Evolutionary conservation across 2,113 vertebrate genomes (phyloP).

Genomic region (Polypterus senegalus): DNA sequence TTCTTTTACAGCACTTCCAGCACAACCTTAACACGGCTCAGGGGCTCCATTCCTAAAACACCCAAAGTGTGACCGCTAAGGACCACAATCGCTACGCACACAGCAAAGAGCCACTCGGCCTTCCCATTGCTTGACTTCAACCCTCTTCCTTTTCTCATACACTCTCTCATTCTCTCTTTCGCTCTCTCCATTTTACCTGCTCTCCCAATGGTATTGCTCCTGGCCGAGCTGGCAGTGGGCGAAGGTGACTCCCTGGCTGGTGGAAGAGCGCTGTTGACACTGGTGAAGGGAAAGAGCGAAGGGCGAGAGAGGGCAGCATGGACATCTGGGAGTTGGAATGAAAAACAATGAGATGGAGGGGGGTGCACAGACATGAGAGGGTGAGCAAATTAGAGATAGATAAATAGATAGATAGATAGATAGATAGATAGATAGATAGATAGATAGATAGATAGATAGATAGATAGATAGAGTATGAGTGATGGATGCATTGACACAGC

Average conservation of each 20-base stretch:
- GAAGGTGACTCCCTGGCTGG: neutral
- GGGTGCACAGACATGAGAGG: neutral
- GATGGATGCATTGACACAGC: accelerated
- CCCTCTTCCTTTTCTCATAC: neutral
- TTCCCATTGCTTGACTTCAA: neutral
- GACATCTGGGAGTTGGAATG: too few species aligned
- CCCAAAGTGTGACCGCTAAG: too few species aligned
- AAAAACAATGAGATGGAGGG: too few species aligned
- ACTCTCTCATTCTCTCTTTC: neutral
- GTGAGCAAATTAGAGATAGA: neutral
- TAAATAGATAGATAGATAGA: neutral
- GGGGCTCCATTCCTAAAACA: too few species aligned
- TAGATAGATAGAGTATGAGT: conserved; percentile 6
- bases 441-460: conserved; percentile 5
- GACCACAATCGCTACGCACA: too few species aligned
- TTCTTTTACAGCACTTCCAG: too few species aligned
- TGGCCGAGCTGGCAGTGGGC: neutral
- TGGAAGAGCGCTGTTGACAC: neutral
- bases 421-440: conserved; percentile 7
- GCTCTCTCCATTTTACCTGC: neutral
- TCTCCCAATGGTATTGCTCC: neutral
- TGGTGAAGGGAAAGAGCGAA: neutral
- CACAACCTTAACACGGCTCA: too few species aligned
- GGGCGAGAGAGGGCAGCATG: conserved; percentile 3
- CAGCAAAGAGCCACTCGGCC: too few species aligned